Percentiles rank a stretch among this genome's conserved stretches.
Conservation (phyloP, 2,888 invertebrate species). For the Cantharis flavilabris region DNA sequence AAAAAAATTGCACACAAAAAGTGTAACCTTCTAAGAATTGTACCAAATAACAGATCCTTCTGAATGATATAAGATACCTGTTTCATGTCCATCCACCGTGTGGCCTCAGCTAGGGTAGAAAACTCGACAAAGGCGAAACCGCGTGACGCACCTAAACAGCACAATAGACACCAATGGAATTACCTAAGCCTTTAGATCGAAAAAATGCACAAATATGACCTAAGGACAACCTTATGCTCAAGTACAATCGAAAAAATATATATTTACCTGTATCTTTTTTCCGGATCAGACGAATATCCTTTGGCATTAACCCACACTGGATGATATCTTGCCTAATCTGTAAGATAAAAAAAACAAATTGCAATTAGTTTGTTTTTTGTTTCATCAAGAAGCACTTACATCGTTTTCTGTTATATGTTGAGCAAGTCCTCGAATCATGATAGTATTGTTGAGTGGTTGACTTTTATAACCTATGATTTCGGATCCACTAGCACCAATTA, state of each 20-base stretch:
- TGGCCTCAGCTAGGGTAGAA: slow-evolving; percentile 84
- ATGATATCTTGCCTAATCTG: slow-evolving; percentile 80
- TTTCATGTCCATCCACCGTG: slow-evolving; percentile 90
- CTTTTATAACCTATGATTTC: slow-evolving; percentile 57
- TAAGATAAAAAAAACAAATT: slow-evolving; percentile 39
- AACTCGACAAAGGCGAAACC: slow-evolving; percentile 95
- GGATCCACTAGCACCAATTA: slow-evolving; percentile 54
- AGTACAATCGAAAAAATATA: slow-evolving; percentile 26
- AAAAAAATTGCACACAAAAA: slow-evolving; percentile 5
- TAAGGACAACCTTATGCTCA: slow-evolving; percentile 46
- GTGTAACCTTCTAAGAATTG: slow-evolving; percentile 21
- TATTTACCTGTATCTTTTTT: slow-evolving; percentile 80
- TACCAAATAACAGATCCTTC: slow-evolving; percentile 26
- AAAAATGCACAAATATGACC: slow-evolving; percentile 64
- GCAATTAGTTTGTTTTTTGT: neutral
- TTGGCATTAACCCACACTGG: slow-evolving; percentile 73
- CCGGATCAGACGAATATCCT: slow-evolving; percentile 81
- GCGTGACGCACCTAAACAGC: slow-evolving; percentile 86
- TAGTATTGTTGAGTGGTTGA: slow-evolving; percentile 64
- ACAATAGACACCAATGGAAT: slow-evolving; percentile 57
- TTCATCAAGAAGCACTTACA: slow-evolving; percentile 58
- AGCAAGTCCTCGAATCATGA: slow-evolving; percentile 75
- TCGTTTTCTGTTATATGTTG: slow-evolving; percentile 78
- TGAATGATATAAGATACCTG: slow-evolving; percentile 66
- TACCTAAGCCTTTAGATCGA: slow-evolving; percentile 52